Conservation (phyloP, 1,140 invertebrate species). For the fruit fly (Drosophila melanogaster) region Release_6_plus_ISO1_MT NT_037436.4:6451501-6452000, state of each 20-base stretch:
- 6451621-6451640: background rate
- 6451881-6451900: conserved; percentile 21
- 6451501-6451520: conserved; percentile 72
- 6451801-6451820: conserved; percentile 67
- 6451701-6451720: conserved; percentile 80
- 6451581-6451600: conserved; percentile 83
- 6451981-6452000: conserved; percentile 55
- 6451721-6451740: conserved; percentile 70
- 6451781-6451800: conserved; percentile 81
- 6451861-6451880: conserved; percentile 2
- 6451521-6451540: conserved; percentile 59
- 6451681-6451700: conserved; percentile 62
- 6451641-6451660: conserved; percentile 14
- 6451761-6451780: conserved; percentile 63
- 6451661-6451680: conserved; percentile 70
- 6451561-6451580: conserved; percentile 83
- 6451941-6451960: conserved; percentile 71
- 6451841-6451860: conserved; percentile 73
- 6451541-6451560: conserved; percentile 62
- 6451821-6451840: conserved; percentile 63
- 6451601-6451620: conserved; percentile 58
- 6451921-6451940: conserved; percentile 58
- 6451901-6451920: conserved; percentile 17
- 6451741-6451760: conserved; percentile 31
- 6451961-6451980: conserved; percentile 62